Evolutionary conservation across 2,888 invertebrate genomes (phyloP).

Genomic region (Dryococelus australis): DNA sequence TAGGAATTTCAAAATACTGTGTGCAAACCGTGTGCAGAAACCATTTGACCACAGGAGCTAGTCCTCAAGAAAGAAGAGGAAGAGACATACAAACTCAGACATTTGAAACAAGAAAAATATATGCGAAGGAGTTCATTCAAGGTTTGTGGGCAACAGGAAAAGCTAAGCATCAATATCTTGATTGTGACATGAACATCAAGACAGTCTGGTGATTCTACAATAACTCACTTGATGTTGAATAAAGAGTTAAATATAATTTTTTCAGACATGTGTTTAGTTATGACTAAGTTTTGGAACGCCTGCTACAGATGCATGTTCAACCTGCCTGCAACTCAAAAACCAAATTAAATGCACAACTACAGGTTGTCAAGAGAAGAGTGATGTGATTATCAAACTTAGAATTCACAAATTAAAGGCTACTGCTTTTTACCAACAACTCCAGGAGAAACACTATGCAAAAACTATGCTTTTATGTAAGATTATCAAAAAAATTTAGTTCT

Average conservation of each 20-base stretch:
- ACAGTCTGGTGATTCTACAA: no score
- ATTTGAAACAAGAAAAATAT: neutral
- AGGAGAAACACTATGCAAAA: neutral
- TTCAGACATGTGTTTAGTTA: neutral
- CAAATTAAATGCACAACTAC: neutral
- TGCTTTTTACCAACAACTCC: neutral
- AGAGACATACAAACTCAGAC: neutral
- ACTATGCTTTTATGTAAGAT: neutral
- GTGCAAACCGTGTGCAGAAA: neutral
- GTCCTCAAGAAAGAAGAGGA: neutral
- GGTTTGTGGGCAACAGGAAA: no score
- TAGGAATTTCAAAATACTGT: neutral
- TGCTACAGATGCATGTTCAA: neutral
- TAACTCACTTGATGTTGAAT: no score
- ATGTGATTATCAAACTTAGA: neutral
- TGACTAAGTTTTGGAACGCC: conserved; percentile 1
- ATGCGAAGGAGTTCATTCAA: no score
- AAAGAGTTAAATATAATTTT: no score
- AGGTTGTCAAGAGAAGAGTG: conserved; percentile 19
- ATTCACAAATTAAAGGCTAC: neutral
- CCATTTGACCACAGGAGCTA: neutral
- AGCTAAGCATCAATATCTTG: no score
- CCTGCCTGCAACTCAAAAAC: conserved; percentile 7
- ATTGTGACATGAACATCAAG: no score
- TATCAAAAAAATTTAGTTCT: neutral